A percentile compares a stretch with the other conserved stretches of the same genome.
Conservation (phyloP, 2,797 vertebrate species). For the Hydrophis major region DNA sequence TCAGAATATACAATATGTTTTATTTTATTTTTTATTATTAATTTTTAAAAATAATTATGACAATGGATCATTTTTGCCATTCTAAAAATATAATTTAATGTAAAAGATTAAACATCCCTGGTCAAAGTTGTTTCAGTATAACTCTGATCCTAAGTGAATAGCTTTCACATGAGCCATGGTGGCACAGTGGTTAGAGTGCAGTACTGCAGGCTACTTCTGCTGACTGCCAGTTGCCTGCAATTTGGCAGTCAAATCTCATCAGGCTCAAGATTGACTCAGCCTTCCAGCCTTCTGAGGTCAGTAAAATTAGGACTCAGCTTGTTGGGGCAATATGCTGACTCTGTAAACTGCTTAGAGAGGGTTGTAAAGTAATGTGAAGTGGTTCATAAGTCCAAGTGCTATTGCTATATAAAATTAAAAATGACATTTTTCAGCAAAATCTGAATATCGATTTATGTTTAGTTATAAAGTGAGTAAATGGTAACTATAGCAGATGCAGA, state of each 20-base stretch:
- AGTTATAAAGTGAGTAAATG: background rate
- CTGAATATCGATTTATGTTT: background rate
- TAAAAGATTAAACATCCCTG: background rate
- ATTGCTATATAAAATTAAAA: background rate
- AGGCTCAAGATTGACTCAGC: too few species aligned
- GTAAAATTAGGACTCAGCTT: too few species aligned
- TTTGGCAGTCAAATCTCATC: too few species aligned
- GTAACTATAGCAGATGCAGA: background rate
- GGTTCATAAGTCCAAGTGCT: too few species aligned
- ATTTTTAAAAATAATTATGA: background rate
- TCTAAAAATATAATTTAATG: background rate
- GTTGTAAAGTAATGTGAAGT: too few species aligned
- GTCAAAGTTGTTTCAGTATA: background rate
- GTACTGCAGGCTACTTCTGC: too few species aligned
- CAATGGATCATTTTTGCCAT: background rate
- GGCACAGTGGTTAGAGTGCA: too few species aligned
- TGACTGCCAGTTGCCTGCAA: too few species aligned
- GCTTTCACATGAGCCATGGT: background rate
- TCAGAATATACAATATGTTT: background rate
- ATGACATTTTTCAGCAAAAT: background rate
- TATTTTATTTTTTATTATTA: background rate
- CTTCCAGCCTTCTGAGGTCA: too few species aligned
- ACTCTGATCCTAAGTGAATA: background rate
- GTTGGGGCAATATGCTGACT: too few species aligned
- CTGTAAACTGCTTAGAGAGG: too few species aligned